These are phyloP conservation scores for Isurus oxyrinchus DNA, from an alignment of 2,113 vertebrate genomes.

Conservation along the genomic window DNA sequence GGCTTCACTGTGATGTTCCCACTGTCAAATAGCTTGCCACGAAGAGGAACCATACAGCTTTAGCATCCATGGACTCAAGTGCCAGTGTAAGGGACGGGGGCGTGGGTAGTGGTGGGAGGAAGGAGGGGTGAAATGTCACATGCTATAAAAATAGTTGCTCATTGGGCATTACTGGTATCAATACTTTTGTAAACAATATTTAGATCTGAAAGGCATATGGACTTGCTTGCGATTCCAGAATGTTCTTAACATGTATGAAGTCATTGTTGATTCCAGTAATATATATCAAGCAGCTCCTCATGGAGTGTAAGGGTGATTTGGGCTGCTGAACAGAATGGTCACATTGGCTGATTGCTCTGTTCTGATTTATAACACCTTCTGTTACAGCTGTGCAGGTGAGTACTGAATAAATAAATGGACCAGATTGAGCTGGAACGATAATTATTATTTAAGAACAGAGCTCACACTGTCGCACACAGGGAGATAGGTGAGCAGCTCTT, in stretches of 20 bases:
- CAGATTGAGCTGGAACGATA: background rate
- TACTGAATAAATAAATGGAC: conserved; percentile 7
- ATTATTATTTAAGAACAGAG: background rate
- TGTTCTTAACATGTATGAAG: background rate
- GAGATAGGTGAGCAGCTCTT: background rate
- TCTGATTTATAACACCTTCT: background rate
- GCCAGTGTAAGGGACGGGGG: too few species aligned
- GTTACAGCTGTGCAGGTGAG: background rate
- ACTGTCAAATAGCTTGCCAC: background rate
- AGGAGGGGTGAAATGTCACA: background rate
- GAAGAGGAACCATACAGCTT: background rate
- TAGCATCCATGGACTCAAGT: background rate
- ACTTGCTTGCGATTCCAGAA: background rate
- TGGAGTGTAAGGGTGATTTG: background rate
- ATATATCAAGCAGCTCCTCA: background rate
- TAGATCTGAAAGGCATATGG: background rate
- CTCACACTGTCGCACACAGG: background rate
- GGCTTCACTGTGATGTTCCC: background rate
- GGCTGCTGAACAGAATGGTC: background rate
- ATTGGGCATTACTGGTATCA: background rate
- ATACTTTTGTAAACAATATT: background rate
- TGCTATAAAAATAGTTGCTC: background rate
- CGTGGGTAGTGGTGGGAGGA: background rate
- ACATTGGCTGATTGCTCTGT: background rate
- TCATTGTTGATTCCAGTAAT: conserved; percentile 14